Base-by-base conservation (phyloP, 2,113 vertebrate genomes). In the Alosa alosa region DNA sequence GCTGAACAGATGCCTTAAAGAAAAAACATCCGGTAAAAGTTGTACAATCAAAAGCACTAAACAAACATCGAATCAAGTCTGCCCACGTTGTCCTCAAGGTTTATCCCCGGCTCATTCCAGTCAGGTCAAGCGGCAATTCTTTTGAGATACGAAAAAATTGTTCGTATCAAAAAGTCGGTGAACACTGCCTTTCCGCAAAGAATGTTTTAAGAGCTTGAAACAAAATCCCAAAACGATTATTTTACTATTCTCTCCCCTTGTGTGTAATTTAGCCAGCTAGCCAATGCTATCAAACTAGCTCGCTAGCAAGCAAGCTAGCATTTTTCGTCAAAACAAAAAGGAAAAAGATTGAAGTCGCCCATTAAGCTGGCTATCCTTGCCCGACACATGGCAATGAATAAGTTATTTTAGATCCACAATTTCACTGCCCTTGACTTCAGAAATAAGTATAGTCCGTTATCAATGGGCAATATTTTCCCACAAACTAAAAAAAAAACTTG, bases 401-500 rank as follows among this genome's bases (percentile, higher is more conserved):
- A 93, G 89, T 91, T 92, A 87, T 88, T 90, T 92, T 90, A 93
- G 92, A 93, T 93, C 92, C 91, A 92, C 85, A 90, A 91, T 89
- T 85, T 90, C 91, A 93, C 91, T 92, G 82, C 92, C 87, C 94
- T 92, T 89, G 90, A 90, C 87, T 90, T 94, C 84, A 91, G 92
- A 93, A 94, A 93, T 92, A 91, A 94, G 91, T 88, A 91, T 88
- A 91, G 82, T 93, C 89, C 94, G 93, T 93, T 89, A 93, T 90
- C 93, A 83, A 90, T 91, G 93, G 94, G 93, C 90, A 92, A 92
- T 94, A 90, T 88, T 89, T 91, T 92, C 93, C 94, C 93, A 91
- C 93, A 90, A 95, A 95, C 94, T 91, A 84, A 93, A 94, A 94
- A 94, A 92, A 95, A 95, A 95, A 96, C 94, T 95, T 95, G 94